Base-by-base conservation (phyloP, 2,113 vertebrate genomes). In the Lepus timidus region DNA sequence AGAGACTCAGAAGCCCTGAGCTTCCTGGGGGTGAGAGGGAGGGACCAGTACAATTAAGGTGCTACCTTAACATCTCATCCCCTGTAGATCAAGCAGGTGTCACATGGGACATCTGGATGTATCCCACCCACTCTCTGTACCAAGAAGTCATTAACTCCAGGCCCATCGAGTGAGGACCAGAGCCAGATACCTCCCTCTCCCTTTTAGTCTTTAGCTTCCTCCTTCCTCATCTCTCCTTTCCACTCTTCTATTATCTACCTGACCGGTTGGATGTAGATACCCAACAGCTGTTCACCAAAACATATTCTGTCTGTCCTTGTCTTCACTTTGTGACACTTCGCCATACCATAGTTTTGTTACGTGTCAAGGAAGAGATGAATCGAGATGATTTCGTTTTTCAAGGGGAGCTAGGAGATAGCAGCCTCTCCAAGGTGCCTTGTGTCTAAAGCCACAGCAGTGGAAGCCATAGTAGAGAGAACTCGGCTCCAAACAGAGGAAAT, bases 91-190 rank as follows among this genome's bases (percentile, higher is more conserved):
- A 64, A 4, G 33, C 20, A 1, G 9, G 27, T 11, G 25, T 31
- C 14, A n/a, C 16, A 9, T 1, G 16, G 51, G 87, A 4, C 39
- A n/a, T 4, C 29, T 6, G 1, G 3, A n/a, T 3, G 1, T 25
- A 17, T 16, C 27, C 5, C 14, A 55, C 29, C 88, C 64, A 9
- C 29, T 31, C 17, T 20, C 33, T n/a, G 11, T 2, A 22, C 17
- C 33, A 4, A 3, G 62, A 71, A 79, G 51, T 0, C 29, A n/a
- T 67, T 78, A 44, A 29, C 36, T 4, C 22, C 8, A 7, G 14
- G 13, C 55, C 88, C 20, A 3, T n/a, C 51, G 1, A 11, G 6
- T 0, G 51, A 90, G 13, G n/a, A 11, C 19, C 17, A 14, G 3
- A 0, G 4, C 6, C 55, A 27, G 51, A 31, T 29, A 25, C 36